A percentile compares a stretch with the other conserved stretches of the same genome.
Conservation (phyloP, 2,113 vertebrate genomes). For the Perca fluviatilis region DNA sequence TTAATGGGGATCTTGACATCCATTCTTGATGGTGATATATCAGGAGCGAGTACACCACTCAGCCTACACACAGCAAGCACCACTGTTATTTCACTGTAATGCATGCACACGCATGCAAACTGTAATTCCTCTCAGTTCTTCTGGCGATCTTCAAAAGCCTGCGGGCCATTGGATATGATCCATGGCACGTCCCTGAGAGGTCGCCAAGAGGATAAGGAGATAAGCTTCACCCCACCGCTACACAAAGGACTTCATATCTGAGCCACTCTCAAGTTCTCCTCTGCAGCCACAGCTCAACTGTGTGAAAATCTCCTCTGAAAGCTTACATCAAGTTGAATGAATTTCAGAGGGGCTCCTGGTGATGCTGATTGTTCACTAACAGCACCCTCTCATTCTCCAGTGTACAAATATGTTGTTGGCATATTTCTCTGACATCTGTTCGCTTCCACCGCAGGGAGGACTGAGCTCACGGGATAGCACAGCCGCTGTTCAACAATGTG, state of each 20-base stretch:
- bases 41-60: slow-evolving; percentile 21
- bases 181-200: slow-evolving; percentile 60
- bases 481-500: slow-evolving; percentile 36
- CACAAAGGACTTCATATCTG: slow-evolving; percentile 58
- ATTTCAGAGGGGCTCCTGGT: not conserved
- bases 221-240: slow-evolving; percentile 51
- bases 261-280: slow-evolving; percentile 39
- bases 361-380: slow-evolving; percentile 43
- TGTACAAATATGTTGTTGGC: slow-evolving; percentile 57
- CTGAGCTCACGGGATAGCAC: slow-evolving; percentile 31
- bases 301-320: slow-evolving; percentile 29
- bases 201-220: slow-evolving; percentile 71
- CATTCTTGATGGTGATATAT: slow-evolving; percentile 57
- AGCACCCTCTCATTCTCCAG: slow-evolving; percentile 26
- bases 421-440: slow-evolving; percentile 55
- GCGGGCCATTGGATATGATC: slow-evolving; percentile 54
- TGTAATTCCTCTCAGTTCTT: slow-evolving; percentile 60
- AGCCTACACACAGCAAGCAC: slow-evolving; percentile 31
- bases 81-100: slow-evolving; percentile 31
- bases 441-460: slow-evolving; percentile 49
- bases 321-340: slow-evolving; percentile 24
- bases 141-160: slow-evolving; percentile 62
- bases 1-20: slow-evolving; percentile 67
- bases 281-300: slow-evolving; percentile 14
- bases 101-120: slow-evolving; percentile 43